Conservation (phyloP, 2,113 vertebrate genomes). For the Mustela lutreola region DNA sequence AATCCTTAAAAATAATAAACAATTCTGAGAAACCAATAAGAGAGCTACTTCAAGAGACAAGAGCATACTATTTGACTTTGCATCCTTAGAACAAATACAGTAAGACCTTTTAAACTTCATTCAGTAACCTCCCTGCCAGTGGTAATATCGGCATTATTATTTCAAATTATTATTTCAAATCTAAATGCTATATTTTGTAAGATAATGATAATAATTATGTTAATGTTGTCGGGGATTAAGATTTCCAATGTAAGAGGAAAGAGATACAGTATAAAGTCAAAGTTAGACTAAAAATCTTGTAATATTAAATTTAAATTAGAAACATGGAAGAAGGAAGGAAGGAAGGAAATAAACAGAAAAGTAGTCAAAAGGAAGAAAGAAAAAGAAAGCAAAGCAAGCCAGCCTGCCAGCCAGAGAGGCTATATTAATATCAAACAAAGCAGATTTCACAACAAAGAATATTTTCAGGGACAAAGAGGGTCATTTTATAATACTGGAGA, state of each 20-base stretch:
- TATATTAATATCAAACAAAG: slow-evolving; percentile 28
- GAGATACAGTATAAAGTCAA: neutral
- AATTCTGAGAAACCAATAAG: neutral
- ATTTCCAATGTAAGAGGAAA: neutral
- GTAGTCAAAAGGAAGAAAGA: neutral
- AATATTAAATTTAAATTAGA: slow-evolving; percentile 5
- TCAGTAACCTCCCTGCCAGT: neutral
- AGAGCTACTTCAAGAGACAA: neutral
- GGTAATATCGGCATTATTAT: neutral
- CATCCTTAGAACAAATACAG: neutral
- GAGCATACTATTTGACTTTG: neutral
- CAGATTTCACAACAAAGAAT: slow-evolving; percentile 17
- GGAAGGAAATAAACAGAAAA: neutral
- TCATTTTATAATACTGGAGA: neutral
- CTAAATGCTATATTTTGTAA: neutral
- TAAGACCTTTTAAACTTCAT: slow-evolving; percentile 2
- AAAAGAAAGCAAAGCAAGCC: neutral
- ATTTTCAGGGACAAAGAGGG: neutral
- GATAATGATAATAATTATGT: neutral
- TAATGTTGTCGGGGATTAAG: neutral
- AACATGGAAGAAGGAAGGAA: neutral
- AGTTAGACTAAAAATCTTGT: neutral
- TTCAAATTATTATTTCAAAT: neutral
- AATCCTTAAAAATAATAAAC: neutral
- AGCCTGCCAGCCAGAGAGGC: neutral